phyloP scores from a whole-genome alignment of 2,113 vertebrate genomes.

The Elanoides forficatus region DNA sequence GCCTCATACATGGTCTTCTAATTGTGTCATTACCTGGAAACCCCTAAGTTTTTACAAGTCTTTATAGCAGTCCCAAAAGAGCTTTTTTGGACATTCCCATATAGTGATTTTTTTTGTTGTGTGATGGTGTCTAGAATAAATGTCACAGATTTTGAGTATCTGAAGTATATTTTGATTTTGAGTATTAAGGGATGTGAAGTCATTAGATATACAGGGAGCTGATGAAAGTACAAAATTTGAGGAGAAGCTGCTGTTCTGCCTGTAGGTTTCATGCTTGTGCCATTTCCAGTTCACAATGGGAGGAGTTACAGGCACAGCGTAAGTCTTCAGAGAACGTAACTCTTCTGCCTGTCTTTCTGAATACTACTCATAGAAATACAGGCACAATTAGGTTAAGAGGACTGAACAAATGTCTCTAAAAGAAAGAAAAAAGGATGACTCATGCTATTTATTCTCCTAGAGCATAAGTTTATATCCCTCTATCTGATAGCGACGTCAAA shows the following conservation, averaged over 20 bases:
- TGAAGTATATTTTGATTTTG: neutral
- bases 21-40: neutral
- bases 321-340: neutral
- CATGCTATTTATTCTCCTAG: neutral
- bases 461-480: neutral
- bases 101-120: neutral
- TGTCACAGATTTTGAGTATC: too few species aligned
- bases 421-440: neutral
- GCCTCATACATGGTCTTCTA: too few species aligned
- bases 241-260: neutral
- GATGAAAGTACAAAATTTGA: neutral
- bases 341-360: neutral
- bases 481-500: neutral
- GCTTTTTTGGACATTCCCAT: accelerated
- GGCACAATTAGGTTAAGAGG: neutral
- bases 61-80: neutral
- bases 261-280: neutral
- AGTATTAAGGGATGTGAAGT: neutral
- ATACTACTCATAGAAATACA: neutral
- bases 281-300: neutral
- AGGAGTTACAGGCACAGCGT: neutral
- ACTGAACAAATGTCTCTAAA: neutral
- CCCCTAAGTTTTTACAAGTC: neutral
- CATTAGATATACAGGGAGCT: neutral
- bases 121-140: neutral